These are phyloP conservation scores for Samia ricini DNA, from an alignment of 1,140 invertebrate species.

Conservation along the genomic window DNA sequence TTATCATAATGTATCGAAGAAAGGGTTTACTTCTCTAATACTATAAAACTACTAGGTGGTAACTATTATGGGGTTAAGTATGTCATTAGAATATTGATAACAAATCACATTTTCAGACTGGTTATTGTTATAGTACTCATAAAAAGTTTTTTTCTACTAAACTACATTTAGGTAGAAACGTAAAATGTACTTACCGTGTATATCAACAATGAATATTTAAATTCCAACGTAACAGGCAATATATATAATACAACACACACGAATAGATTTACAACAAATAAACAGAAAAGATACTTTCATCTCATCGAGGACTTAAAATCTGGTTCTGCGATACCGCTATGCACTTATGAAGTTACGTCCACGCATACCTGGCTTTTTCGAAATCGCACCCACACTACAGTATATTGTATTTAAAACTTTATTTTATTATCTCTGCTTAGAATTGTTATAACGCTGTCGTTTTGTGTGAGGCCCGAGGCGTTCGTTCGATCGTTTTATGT, in stretches of 20 bases:
- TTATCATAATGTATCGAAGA: too few species aligned
- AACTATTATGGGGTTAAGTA: too few species aligned
- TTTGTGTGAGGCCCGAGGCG: constrained; percentile 6
- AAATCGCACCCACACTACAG: constrained; percentile 17
- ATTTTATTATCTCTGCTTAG: constrained; percentile 17
- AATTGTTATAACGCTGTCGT: constrained; percentile 9
- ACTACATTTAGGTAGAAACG: neutral
- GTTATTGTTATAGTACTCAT: too few species aligned
- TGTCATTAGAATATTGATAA: too few species aligned
- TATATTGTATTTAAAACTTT: neutral
- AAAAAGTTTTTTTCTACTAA: neutral
- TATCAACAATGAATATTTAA: neutral
- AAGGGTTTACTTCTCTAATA: too few species aligned
- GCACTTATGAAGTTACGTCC: constrained; percentile 28
- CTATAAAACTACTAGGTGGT: too few species aligned
- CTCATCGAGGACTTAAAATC: constrained; percentile 36
- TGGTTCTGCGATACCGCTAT: constrained; percentile 43
- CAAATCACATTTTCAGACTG: too few species aligned
- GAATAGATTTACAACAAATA: constrained; percentile 28
- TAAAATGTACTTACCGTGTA: constrained; percentile 9
- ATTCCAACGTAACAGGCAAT: neutral
- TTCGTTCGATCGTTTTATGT: constrained; percentile 44
- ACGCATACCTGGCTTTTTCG: constrained; percentile 20
- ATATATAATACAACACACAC: constrained; percentile 17
- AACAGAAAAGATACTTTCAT: constrained; percentile 30